Conservation (phyloP, 2,888 invertebrate genomes). For the Harmothoe impar region DNA sequence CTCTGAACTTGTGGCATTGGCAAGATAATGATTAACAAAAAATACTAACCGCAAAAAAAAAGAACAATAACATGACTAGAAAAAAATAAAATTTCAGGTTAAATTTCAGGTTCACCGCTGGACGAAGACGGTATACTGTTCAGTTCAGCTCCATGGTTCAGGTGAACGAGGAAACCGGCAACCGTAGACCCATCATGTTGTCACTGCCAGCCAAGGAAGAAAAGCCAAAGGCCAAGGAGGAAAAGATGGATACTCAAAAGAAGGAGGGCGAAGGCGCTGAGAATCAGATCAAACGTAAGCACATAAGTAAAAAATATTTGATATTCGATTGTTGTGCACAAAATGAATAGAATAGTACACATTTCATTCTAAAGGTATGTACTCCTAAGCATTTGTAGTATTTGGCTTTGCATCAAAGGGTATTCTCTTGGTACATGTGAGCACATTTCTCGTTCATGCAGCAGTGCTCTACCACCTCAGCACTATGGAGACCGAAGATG, state of each 20-base stretch:
- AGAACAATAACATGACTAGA: no score
- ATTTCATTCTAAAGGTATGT: no score
- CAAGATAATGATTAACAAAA: no score
- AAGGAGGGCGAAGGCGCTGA: conserved; percentile 23
- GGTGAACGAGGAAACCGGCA: conserved; percentile 92
- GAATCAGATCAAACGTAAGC: conserved; percentile 25
- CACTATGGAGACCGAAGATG: conserved; percentile 76
- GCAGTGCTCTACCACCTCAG: conserved; percentile 58
- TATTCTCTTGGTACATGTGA: background rate
- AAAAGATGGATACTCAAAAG: conserved; percentile 58
- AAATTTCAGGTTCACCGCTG: conserved; percentile 87
- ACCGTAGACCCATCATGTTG: conserved; percentile 90
- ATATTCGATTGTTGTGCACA: no score
- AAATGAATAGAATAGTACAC: no score
- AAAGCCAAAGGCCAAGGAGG: conserved; percentile 66
- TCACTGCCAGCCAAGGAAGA: conserved; percentile 82
- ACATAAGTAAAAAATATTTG: background rate
- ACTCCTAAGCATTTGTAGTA: no score
- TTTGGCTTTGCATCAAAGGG: no score
- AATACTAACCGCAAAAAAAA: no score
- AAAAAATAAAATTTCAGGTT: no score
- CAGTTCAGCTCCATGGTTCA: conserved; percentile 92
- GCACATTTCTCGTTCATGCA: background rate
- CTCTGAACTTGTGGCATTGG: no score
- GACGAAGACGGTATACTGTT: conserved; percentile 90